Evolutionary conservation across 2,113 vertebrate species (phyloP).

Genomic region (Urocynchramus pylzowi): DNA sequence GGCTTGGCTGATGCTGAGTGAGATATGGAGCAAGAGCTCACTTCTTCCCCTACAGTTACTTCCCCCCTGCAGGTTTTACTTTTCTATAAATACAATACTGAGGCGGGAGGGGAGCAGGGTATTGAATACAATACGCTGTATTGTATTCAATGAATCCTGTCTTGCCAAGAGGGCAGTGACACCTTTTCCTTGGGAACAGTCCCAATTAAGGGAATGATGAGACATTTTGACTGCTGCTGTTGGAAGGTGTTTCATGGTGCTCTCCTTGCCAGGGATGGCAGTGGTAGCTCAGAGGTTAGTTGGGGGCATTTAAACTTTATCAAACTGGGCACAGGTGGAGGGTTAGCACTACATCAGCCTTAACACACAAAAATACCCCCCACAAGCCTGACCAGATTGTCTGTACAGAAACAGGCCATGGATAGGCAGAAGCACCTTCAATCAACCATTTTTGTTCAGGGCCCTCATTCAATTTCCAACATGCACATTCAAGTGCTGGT

Average conservation of each 20-base stretch:
- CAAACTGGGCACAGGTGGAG: fast-evolving
- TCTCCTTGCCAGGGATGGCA: fast-evolving
- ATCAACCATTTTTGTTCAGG: not conserved
- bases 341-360: not conserved
- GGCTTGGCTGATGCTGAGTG: not conserved
- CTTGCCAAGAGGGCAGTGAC: not conserved
- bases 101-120: fast-evolving
- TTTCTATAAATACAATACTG: not conserved
- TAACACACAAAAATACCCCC: not conserved
- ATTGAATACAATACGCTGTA: not conserved
- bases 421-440: not conserved
- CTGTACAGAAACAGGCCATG: not conserved
- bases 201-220: not conserved
- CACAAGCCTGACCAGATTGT: not conserved
- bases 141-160: not conserved
- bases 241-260: not conserved
- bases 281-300: not conserved
- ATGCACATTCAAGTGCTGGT: not conserved
- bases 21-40: not conserved
- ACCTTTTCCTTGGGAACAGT: not conserved
- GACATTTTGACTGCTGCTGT: fast-evolving
- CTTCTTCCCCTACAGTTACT: not conserved
- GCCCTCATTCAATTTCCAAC: not conserved
- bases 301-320: not conserved
- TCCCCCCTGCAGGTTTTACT: not conserved